Evolutionary conservation across 2,113 vertebrate genomes (phyloP), one percentile per base, ranked within the genome.

Genomic region (Ifrita kowaldi): DNA sequence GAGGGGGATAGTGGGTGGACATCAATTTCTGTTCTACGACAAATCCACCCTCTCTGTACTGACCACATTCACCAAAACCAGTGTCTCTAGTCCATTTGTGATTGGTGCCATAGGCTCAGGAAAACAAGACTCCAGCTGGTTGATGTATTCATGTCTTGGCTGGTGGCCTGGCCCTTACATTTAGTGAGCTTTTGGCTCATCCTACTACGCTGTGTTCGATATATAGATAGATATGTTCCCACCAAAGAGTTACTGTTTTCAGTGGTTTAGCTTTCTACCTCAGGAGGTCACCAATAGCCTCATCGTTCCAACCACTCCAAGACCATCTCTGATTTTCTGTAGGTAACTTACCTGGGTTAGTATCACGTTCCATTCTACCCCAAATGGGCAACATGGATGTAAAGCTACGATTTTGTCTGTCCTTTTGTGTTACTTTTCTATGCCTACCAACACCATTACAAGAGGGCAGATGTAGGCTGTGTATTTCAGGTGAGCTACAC

Each of bases 291-390:
- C 27, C n/a, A 57, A 39, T 12, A 59, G 6, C 5, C 18, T 85
- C 37, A 26, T 33, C 0, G 0, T 10, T 86, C 47, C 11, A 13
- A n/a, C 35, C 3, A 0, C 42, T 86, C 18, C 24, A 62, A 67
- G 18, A 3, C n/a, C 15, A 41, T 39, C 32, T 82, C 52, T 65
- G 22, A 23, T 46, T 83, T 90, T 59, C 14, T 49, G 11, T 35
- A 23, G 20, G 52, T 53, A 59, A 32, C 3, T 80, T 73, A 42
- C 10, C 22, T 73, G 20, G 11, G 5, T 71, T 68, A n/a, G 5
- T 32, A 37, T 23, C 20, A 32, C 16, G 17, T 84, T 84, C 24
- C 28, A 27, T 57, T 33, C 10, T 84, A 46, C 9, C n/a, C 7
- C 11, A 55, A 49, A 41, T 41, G 9, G 8, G 16, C 7, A 55